These are phyloP conservation scores for Dromaius novaehollandiae DNA, from an alignment of 2,113 vertebrate genomes.

Conservation along the genomic window DNA sequence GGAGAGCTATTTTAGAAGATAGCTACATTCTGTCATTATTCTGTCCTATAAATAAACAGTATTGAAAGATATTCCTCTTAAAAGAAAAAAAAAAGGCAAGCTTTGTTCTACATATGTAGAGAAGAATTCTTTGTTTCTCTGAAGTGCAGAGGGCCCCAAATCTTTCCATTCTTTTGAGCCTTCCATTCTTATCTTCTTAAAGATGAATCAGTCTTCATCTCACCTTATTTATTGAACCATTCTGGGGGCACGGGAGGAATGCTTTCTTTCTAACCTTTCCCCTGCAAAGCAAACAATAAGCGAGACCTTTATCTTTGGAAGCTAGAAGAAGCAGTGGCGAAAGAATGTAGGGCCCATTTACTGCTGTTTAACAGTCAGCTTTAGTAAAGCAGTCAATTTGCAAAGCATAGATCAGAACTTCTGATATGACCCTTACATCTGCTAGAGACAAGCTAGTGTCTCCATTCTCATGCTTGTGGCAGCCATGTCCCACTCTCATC, in stretches of 20 bases:
- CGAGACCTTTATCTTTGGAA: background rate
- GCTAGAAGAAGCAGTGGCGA: background rate
- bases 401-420: background rate
- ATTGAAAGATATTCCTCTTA: background rate
- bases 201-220: background rate
- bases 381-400: background rate
- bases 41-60: background rate
- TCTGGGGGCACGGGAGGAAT: background rate
- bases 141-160: background rate
- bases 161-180: background rate
- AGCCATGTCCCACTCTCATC: background rate
- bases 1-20: background rate
- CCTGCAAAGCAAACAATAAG: background rate
- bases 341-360: background rate
- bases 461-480: background rate
- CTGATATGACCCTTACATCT: background rate
- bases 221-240: background rate
- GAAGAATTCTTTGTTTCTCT: background rate
- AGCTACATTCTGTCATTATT: background rate
- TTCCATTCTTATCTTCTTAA: background rate
- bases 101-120: background rate
- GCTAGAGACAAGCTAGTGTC: background rate
- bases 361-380: background rate
- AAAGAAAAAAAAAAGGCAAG: background rate
- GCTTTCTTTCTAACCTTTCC: slow-evolving; percentile 1